Conservation (phyloP, 2,113 vertebrate genomes). For the Pomatorhinus ruficollis region DNA sequence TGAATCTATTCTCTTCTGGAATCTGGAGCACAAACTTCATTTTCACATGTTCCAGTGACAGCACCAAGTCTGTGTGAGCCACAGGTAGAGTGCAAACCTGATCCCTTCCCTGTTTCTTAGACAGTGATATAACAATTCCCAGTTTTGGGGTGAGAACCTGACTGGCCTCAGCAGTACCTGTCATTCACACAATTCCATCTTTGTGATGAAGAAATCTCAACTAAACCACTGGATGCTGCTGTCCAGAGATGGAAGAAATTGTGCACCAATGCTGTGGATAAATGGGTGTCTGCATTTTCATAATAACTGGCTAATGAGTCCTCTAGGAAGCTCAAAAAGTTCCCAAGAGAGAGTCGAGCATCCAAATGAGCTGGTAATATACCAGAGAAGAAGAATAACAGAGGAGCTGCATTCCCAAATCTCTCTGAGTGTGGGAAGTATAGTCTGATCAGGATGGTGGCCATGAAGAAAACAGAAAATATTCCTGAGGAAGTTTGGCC, state of each 20-base stretch:
- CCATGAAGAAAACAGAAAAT: not conserved
- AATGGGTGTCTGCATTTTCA: not conserved
- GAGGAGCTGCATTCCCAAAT: not conserved
- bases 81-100: not conserved
- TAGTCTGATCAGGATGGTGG: not conserved
- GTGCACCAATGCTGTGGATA: not conserved
- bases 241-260: conserved; percentile 74
- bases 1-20: not conserved
- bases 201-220: conserved; percentile 79
- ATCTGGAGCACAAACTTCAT: not conserved
- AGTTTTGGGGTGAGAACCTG: conserved; percentile 75
- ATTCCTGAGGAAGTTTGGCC: not conserved
- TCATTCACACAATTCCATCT: conserved; percentile 88
- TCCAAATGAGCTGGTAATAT: not conserved
- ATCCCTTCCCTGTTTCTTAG: not conserved
- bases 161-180: conserved; percentile 83
- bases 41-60: not conserved
- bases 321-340: not conserved
- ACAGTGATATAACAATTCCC: conserved; percentile 71
- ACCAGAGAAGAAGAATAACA: not conserved
- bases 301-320: not conserved
- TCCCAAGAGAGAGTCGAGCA: not conserved
- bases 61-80: not conserved
- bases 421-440: too few species aligned
- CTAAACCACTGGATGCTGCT: conserved; percentile 78